Base-by-base conservation (phyloP, 1,140 invertebrate genomes). In the Nebria ingens region DNA sequence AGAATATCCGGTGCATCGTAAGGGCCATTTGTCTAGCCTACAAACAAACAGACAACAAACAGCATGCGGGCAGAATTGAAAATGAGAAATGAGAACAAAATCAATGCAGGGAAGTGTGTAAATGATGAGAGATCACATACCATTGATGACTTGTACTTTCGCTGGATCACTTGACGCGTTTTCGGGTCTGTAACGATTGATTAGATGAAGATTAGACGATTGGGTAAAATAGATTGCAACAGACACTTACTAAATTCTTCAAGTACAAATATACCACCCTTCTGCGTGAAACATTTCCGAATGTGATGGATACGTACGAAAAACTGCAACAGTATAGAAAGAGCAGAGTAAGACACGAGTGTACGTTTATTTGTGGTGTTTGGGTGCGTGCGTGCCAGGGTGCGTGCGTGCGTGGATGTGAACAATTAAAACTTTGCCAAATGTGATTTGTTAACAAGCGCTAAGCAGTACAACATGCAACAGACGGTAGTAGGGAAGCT, bases 261-360 rank as follows among this genome's bases (percentile, higher is more conserved):
- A 72, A 99, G 82, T 70, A 99, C 88, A 82, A 99, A 99, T 72
- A 98, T 92, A 71, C 92, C 94, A 72, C 95, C 95, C 76, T 96
- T 97, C 75, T 94, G 92, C 56, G 94, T 97, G 79, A 97, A 98
- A 81, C 96, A 99, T 78, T 99, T 99, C 74, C 94, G 85, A 77
- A 99, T 98, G 77, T 97, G 94, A 79, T 93, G 90, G 77, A 99
- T 83, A 73, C 93, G 89, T 75, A 99, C 94, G 81, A 99, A 99
- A 79, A 97, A 98, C 96, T 98, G 85, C 68, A 94, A 92, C 71
- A 70, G 72, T 75, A 60, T 68, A 59, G 61, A 63, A 2, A 55
- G 2, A 23, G 13, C 19, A 50, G 20, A 23, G 17, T 17, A 55
- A 13, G 15, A 42, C 53, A 55, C 19, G 15, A 4, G 25, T 2